Base-by-base conservation (phyloP, 1,140 invertebrate genomes). In the Drosophila cardini region DNA sequence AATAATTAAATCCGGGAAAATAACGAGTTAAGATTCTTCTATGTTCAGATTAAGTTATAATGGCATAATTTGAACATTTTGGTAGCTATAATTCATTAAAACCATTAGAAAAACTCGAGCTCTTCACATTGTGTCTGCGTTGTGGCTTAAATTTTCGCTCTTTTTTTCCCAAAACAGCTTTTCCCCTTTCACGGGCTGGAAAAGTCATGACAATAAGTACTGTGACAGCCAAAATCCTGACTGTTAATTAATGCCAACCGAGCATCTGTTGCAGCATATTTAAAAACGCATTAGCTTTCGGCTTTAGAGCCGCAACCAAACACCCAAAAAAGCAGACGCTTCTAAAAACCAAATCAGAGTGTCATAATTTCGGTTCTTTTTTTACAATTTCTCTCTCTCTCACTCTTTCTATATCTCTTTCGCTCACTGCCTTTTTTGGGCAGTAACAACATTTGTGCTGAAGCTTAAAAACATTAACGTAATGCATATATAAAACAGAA, bases 281-380 rank as follows among this genome's bases (percentile, higher is more conserved):
- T 86, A 86, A 87, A 86, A 86, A 87, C 83, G 83, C 83, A 86
- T 86, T 86, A 86, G 79, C 72, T 79, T 68, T 74, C 56, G 42
- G 57, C 58, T 70, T 80, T 68, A 52, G 36, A 65, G 65, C 61
- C 60, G 42, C 72, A 58, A 40, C 32, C 63, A 45, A 45, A 16
- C 46, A 57, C 53, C 42, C 55, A 58, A 26, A 58, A 58, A 48
- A 64, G 53, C 26, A 52, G 53, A 52, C 36, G 50, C 42, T 26
- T 15, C 48, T 32, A 16, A 32, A 72, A 60, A 61, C 45, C 48
- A 34, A 48, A 60, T 40, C 52, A 32, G 64, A 64, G 56, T 80
- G 81, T 74, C 81, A 84, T 84, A 84, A 84, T 85, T 84, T 72
- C 26, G 34, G 32, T 21, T 34, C 15, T 30, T 32, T 11, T 32